phyloP scores from a whole-genome alignment of 2,888 invertebrate species.

The Labia minor region DNA sequence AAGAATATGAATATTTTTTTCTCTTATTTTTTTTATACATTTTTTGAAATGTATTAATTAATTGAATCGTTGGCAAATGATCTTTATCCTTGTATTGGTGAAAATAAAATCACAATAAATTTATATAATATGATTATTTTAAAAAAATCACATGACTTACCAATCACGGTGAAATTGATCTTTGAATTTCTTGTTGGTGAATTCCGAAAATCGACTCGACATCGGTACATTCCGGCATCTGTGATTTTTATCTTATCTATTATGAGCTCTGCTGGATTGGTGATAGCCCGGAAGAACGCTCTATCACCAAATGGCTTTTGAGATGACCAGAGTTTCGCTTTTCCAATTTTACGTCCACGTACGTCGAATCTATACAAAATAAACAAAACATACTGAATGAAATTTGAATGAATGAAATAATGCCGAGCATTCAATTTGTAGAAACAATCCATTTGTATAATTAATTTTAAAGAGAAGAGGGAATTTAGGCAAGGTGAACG shows the following conservation, averaged over 20 bases:
- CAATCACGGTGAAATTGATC: constrained; percentile 63
- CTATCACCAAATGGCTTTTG: constrained; percentile 44
- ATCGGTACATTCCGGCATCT: constrained; percentile 60
- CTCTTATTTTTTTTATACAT: too few relatives aligned
- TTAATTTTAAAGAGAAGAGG: not conserved
- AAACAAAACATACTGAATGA: constrained; percentile 23
- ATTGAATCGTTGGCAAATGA: too few relatives aligned
- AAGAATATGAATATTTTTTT: too few relatives aligned
- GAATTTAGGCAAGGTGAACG: too few relatives aligned
- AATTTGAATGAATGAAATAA: not conserved
- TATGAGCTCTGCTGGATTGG: constrained; percentile 47
- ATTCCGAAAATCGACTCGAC: constrained; percentile 62
- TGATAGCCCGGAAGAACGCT: constrained; percentile 45
- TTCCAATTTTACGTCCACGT: constrained; percentile 43
- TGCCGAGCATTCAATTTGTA: not conserved
- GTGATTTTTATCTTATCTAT: constrained; percentile 46
- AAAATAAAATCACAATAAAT: too few relatives aligned
- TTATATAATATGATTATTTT: too few relatives aligned
- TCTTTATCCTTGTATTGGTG: too few relatives aligned
- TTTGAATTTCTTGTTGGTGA: constrained; percentile 61
- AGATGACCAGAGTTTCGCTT: constrained; percentile 49
- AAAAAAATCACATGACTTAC: too few relatives aligned
- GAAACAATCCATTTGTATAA: not conserved
- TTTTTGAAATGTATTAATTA: too few relatives aligned
- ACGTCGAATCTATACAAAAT: constrained; percentile 47